These are phyloP conservation scores for Leistus spinibarbis DNA, from an alignment of 2,888 invertebrate species.

Conservation along the genomic window DNA sequence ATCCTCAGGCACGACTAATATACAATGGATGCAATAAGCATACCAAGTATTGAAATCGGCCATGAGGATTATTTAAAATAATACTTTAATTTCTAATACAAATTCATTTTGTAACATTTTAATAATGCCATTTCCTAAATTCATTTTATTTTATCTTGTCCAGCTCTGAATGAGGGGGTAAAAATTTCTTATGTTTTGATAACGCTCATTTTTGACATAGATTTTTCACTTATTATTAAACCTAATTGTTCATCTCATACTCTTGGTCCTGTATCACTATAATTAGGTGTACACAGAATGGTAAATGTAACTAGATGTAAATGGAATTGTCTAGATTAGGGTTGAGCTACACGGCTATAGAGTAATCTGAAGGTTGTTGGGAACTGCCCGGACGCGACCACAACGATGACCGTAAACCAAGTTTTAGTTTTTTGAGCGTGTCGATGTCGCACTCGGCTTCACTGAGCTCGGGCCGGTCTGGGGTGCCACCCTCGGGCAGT, in stretches of 20 bases:
- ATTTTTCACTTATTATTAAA: slow-evolving; percentile 17
- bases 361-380: slow-evolving; percentile 72
- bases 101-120: too few relatives aligned
- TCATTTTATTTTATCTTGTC: not conserved
- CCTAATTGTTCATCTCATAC: not conserved
- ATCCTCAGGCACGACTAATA: too few relatives aligned
- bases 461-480: slow-evolving; percentile 66
- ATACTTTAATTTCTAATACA: too few relatives aligned
- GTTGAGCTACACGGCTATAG: slow-evolving; percentile 70
- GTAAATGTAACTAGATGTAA: slow-evolving; percentile 35
- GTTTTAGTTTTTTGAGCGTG: slow-evolving; percentile 73
- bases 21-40: too few relatives aligned
- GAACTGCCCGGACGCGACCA: slow-evolving; percentile 71
- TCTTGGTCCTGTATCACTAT: slow-evolving; percentile 39
- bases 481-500: slow-evolving; percentile 53
- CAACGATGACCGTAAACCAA: slow-evolving; percentile 71
- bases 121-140: too few relatives aligned
- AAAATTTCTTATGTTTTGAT: slow-evolving; percentile 24
- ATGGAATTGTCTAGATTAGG: slow-evolving; percentile 24
- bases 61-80: too few relatives aligned
- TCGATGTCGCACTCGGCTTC: slow-evolving; percentile 78
- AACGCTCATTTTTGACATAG: slow-evolving; percentile 36
- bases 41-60: too few relatives aligned
- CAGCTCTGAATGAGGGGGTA: slow-evolving; percentile 19
- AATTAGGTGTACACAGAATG: slow-evolving; percentile 39